Evolutionary conservation across 2,113 vertebrate genomes (phyloP), one percentile per base, ranked within the genome.

Genomic region (Columba livia): DNA sequence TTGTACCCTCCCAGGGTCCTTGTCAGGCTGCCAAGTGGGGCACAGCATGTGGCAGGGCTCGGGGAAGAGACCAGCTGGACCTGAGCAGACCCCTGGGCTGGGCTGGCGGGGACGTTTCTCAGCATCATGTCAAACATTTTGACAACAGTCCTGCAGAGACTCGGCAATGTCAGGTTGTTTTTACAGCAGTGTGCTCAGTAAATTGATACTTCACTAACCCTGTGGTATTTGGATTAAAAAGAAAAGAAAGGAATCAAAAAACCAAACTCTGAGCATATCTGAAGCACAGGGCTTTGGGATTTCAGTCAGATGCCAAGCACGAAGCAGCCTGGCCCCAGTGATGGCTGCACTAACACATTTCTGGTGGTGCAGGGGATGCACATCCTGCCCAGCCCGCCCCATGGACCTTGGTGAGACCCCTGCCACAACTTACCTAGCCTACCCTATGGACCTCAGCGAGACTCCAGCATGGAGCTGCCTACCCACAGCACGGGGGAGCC

Each of bases 181-280:
- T 82, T 74, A 50, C 38, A 94, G 78, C 89, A 83, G 51, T 15
- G 36, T 50, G 54, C 32, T 79, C 38, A 36, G 89, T 79, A 90
- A 83, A 23, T 31, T 0, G 4, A 78, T 71, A 70, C 50, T 78
- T 78, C 1, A 2, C 51, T 84, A 77, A 70, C 23, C 15, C 56
- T 64, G 47, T 9, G 19, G 38, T 42, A 44, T 65, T 61, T 84
- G 66, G 53, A 65, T 79, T 72, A 29, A 58, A 71, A 91, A 80
- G 32, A 56, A 66, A 61, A 13, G 36, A 85, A 62, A 9, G 14
- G 28, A 77, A 56, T 62, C 9, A 81, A 44, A 85, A 85, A 61
- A 15, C 2, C 42, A 54, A 81, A 25, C 15, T 28, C 58, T 66
- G 36, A 40, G 25, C 7, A 3, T 47, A 53, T 48, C n/a, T 78